Base-by-base conservation (phyloP, 2,888 invertebrate species). In the Leucophenga maculata region DNA sequence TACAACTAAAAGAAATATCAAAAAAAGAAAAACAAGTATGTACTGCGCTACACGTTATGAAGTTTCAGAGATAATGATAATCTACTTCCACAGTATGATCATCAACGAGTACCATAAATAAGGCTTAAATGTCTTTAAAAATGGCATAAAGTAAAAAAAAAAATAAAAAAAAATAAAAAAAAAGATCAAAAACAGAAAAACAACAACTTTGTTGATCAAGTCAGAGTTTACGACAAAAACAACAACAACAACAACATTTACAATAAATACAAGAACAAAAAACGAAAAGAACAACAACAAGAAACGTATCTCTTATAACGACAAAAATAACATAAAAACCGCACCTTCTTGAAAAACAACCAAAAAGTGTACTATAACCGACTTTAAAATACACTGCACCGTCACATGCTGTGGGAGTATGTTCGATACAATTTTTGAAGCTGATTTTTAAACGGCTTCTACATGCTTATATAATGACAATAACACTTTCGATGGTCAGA, bases 111-210 rank as follows among this genome's bases (percentile, higher is more conserved):
- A 84, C 82, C 85, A 82, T 82, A 82, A 82, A 82, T 82, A 82
- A 82, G 84, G 82, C 83, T 84, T 82, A 83, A 82, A 84, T 84
- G 82, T 82, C 82, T 77, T 82, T 72, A 79, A 84, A 83, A 82
- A 84, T 84, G 82, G 84, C 82, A 78, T 82, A 73, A 79, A 84
- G 75, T 79, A 84, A 46, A 76, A 52, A 60, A 26, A 39, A 46
- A 67, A 16, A 65, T 48, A n/a, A 26, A 22, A 65, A 68, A 50
- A 60, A 26, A 11, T 46, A 67, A 48, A 46, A 76, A 75, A 69
- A 70, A 73, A 60, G 69, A 76, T 46, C 62, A 54, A 62, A n/a
- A 65, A 46, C 13, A 77, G 74, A 70, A 74, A 72, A 67, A 78
- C 69, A 50, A 65, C 14, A 65, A 55, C 60, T 60, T 50, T 46